Evolutionary conservation across 1,140 invertebrate genomes (phyloP).

Genomic region (Scaptomyza graminum): DNA sequence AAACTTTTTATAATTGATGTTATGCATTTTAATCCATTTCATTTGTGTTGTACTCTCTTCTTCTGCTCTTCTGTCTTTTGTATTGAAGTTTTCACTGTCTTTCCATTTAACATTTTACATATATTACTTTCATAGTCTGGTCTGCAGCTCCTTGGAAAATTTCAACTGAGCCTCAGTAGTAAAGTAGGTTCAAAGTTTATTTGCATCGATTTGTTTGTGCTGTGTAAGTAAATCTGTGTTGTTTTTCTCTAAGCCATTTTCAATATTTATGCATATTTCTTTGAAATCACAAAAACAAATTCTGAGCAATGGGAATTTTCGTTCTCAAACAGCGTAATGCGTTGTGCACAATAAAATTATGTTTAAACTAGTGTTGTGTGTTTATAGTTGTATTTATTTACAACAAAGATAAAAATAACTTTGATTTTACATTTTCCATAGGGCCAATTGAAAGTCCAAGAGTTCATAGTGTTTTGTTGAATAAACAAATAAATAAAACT

Average conservation of each 20-base stretch:
- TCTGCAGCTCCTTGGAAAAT: background rate
- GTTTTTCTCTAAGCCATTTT: background rate
- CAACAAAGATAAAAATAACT: no score
- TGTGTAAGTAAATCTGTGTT: background rate
- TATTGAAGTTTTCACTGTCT: slow-evolving; percentile 10
- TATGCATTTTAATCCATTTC: slow-evolving; percentile 69
- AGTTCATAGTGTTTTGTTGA: no score
- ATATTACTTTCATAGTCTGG: background rate
- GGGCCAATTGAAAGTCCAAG: no score
- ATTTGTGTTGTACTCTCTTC: slow-evolving; percentile 16
- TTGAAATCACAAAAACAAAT: background rate
- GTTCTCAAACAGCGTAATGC: background rate
- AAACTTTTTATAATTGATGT: slow-evolving; percentile 78
- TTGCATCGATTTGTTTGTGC: slow-evolving; percentile 2
- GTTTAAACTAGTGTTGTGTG: no score
- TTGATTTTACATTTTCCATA: no score
- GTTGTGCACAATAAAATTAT: background rate
- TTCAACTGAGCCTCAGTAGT: background rate
- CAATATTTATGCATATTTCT: background rate
- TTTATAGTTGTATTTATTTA: no score
- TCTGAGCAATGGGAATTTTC: background rate
- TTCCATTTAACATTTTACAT: background rate
- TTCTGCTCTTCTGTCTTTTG: slow-evolving; percentile 27
- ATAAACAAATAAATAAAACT: no score
- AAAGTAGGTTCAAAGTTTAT: slow-evolving; percentile 4